phyloP scores from a whole-genome alignment of 2,888 invertebrate genomes.

The Xestia sexstrigata region DNA sequence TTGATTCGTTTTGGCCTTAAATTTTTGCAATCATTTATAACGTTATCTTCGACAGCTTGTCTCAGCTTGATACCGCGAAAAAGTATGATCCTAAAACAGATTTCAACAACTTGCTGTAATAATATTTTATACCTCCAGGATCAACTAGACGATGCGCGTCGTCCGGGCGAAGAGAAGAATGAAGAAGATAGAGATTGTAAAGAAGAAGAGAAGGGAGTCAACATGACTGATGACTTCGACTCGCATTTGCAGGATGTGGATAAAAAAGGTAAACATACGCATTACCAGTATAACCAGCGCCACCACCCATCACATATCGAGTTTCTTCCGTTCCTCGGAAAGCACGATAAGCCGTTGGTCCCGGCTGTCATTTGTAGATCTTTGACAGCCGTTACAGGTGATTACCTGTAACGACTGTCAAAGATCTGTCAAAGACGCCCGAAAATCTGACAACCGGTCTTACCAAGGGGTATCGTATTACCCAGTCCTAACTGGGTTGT shows the following conservation, averaged over 20 bases:
- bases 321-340: not conserved
- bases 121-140: slow-evolving; percentile 91
- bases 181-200: slow-evolving; percentile 94
- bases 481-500: not conserved
- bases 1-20: no score
- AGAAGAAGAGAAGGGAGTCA: slow-evolving; percentile 97
- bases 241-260: slow-evolving; percentile 95
- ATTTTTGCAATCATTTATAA: no score
- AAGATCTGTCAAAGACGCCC: no score
- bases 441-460: not conserved
- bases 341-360: not conserved
- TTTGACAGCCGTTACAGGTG: not conserved
- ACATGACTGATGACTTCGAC: slow-evolving; percentile 99
- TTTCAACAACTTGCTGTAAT: not conserved
- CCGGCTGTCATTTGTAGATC: not conserved
- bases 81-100: no score
- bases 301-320: not conserved
- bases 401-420: not conserved
- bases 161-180: slow-evolving; percentile 94
- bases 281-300: not conserved
- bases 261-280: slow-evolving; percentile 87
- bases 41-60: no score
- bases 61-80: no score
- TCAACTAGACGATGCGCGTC: slow-evolving; percentile 97
- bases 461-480: not conserved